These are phyloP conservation scores for Alces alces DNA, from an alignment of 2,113 vertebrate genomes.

Conservation along the genomic window DNA sequence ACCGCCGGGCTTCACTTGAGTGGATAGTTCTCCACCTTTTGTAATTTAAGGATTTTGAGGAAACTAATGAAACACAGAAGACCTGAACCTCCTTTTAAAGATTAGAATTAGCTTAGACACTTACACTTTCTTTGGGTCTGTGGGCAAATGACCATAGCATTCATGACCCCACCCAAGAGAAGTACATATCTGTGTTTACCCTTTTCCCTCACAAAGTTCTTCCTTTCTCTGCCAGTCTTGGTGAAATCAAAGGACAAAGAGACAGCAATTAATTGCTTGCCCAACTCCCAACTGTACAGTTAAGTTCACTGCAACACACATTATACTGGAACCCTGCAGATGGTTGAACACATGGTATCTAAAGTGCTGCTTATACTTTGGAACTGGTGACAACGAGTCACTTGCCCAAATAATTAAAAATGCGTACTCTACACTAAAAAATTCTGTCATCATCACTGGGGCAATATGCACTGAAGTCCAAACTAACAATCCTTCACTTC, in stretches of 20 bases:
- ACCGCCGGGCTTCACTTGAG: not conserved
- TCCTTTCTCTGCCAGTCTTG: not conserved
- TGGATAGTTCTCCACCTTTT: not conserved
- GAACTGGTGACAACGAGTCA: not conserved
- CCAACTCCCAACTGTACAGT: not conserved
- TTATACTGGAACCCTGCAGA: not conserved
- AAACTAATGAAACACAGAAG: not conserved
- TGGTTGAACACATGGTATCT: not conserved
- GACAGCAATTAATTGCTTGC: not conserved
- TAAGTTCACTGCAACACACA: not conserved
- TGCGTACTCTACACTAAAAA: not conserved
- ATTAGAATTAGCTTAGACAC: too few species aligned
- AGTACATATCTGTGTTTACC: not conserved
- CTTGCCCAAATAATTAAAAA: conserved; percentile 65
- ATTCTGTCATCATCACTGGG: not conserved
- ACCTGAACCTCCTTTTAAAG: not conserved
- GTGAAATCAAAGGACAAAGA: not conserved
- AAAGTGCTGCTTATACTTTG: not conserved
- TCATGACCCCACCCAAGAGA: not conserved
- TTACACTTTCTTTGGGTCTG: not conserved
- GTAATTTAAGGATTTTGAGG: not conserved
- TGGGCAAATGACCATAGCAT: not conserved
- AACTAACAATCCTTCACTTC: not conserved
- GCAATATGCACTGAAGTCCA: not conserved
- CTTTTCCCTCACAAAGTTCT: not conserved